Base-by-base conservation (phyloP, 1,140 invertebrate genomes). In the Drosophila quadrilineata region DNA sequence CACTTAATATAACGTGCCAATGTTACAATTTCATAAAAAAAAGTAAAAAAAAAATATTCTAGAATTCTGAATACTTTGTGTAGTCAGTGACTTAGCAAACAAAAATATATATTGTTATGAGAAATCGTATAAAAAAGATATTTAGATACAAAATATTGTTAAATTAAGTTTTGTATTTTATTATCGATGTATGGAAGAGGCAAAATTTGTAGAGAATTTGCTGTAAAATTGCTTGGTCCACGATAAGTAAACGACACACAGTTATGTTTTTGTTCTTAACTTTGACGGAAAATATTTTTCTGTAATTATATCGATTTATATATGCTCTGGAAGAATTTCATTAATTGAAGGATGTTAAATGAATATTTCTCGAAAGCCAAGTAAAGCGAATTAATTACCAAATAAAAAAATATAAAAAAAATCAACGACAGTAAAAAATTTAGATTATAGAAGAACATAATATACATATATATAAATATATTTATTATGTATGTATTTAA, bases 1-100 rank as follows among this genome's bases (percentile, higher is more conserved):
- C 38, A 60, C 14, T 33, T 48, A 48, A 76, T 57, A 66, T 77
- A 82, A 84, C 64, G 77, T 82, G 77, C 77, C 77, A 82, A 82
- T 82, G 77, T 84, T 84, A 56, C 43, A 70, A 56, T 40, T 59
- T 33, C 14, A 53, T 41, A 36, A 66, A 74, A 75, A 59, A 36
- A 40, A 57, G 21, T 38, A 58, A 69, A 71, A 64, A 22, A 38
- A 49, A 36, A 40, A 41, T 57, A 43, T 29, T 14, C 60, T 36
- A 38, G 22, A 43, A 58, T 21, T 46, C 26, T 53, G 28, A 52
- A 62, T 53, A 40, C 50, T 53, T 67, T 77, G 52, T 63, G 53
- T 40, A 76, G 71, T 75, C 72, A 56, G 43, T 52, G 53, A 52
- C 53, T 54, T n/a, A n/a, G n/a, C n/a, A 53, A 58, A 10, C 59